Conservation (phyloP, 2,888 invertebrate species). For the Temnothorax unifasciatus region DNA sequence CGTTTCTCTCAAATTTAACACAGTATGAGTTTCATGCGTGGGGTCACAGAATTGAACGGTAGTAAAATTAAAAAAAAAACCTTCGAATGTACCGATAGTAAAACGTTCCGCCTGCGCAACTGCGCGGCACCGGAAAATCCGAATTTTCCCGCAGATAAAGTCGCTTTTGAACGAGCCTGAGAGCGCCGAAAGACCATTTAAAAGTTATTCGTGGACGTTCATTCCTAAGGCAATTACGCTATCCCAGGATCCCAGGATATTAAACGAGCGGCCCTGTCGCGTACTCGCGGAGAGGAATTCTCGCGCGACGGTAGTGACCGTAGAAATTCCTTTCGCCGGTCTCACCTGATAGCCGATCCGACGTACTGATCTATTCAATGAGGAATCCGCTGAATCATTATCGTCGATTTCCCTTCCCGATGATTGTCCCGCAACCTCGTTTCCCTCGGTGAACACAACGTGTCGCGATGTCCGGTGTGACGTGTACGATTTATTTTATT, state of each 20-base stretch:
- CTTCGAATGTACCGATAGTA: neutral
- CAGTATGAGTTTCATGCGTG: no score
- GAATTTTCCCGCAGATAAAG: neutral
- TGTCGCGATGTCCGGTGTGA: slow-evolving; percentile 20
- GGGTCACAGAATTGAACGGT: no score
- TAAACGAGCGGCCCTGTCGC: neutral
- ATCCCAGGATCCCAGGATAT: slow-evolving; percentile 10
- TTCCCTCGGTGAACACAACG: neutral
- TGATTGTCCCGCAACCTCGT: neutral
- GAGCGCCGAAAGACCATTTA: neutral
- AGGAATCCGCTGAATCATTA: slow-evolving; percentile 68
- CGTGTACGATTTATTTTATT: slow-evolving; percentile 6
- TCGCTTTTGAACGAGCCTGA: neutral
- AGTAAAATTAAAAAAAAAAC: neutral
- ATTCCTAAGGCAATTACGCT: neutral
- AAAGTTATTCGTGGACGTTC: neutral
- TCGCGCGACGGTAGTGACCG: slow-evolving; percentile 31
- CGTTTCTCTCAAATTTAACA: no score
- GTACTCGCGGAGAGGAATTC: slow-evolving; percentile 22
- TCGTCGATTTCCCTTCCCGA: slow-evolving; percentile 12
- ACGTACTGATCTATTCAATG: slow-evolving; percentile 63
- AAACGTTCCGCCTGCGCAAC: neutral
- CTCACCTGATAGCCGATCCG: slow-evolving; percentile 71
- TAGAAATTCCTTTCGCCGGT: slow-evolving; percentile 46
- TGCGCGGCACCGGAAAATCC: neutral